Base-by-base conservation (phyloP, 1,140 invertebrate species). In the Papilio aristodemus region DNA sequence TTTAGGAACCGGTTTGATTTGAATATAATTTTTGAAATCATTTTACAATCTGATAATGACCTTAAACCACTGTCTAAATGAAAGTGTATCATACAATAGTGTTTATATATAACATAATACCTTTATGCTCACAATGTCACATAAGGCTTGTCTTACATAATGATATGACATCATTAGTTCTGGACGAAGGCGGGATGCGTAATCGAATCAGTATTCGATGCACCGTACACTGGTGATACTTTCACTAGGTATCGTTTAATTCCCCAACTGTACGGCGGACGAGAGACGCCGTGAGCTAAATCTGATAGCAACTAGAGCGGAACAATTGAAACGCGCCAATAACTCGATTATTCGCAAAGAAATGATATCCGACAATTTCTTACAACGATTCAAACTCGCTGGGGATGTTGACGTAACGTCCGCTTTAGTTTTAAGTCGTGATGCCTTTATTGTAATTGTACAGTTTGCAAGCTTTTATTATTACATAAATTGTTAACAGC, bases 261-360 rank as follows among this genome's bases (percentile, higher is more conserved):
- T 83, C 80, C 75, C 74, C 68, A 69, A 75, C 74, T 69, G 73
- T 75, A 76, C 71, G 79, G 76, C 76, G 54, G 64, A 59, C 70
- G 76, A 75, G 68, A 71, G 66, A 62, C 59, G 32, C 59, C 77
- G 80, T 78, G 76, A 70, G 72, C 76, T 81, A 77, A 81, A 83
- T 81, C 71, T 73, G 64, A 74, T 81, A 78, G 70, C 64, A 84
- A 79, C 25, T 86, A 72, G 80, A 84, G 80, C 77, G 77, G 76
- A 79, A 80, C 68, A 57, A 62, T 73, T 69, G 58, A 58, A 69
- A 68, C 67, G 73, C 14, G 36, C 62, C 72, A 64, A 74, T 72
- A 71, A 79, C 66, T 73, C 73, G 71, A 77, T 81, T 76, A 77
- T 74, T 25, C 54, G 69, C 27, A 41, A 46, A 59, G 46, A 58